Evolutionary conservation across 2,113 vertebrate genomes (phyloP), one percentile per base, ranked within the genome.

Genomic region (Aleadryas rufinucha): DNA sequence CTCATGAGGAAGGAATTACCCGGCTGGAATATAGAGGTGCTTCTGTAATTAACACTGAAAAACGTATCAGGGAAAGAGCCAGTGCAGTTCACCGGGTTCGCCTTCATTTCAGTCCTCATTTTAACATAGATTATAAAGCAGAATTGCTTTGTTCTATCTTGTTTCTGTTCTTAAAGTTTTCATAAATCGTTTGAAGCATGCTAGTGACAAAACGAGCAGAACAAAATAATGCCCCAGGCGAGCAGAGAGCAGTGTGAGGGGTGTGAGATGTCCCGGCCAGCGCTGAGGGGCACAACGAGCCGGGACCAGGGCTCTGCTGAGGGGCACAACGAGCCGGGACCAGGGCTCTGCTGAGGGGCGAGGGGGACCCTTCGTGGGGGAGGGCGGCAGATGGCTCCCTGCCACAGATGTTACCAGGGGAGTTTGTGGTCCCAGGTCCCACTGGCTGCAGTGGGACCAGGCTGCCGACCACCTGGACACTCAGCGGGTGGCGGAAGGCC

Each of bases 181-280:
- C 61, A 28, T 8, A 26, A 65, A 42, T 7, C 6, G 6, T 37
- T 53, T 31, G 30, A 79, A 71, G 16, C 53, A n/a, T 21, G 27
- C 12, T 26, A 9, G 26, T 9, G 57, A 26, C 14, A 41, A 16
- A 26, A 52, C 7, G 9, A 66, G n/a, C 23, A 9, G n/a, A 49
- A 22, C 22, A 37, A 17, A 53, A 26, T 5, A 26, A 4, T 0
- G 6, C 2, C 22, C 8, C 4, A 5, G 31, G 4, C 5, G 12
- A 42, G n/a, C 52, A 17, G 19, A 20, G 33, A 31, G 45, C 28
- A 4, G n/a, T 4, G 8, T 14, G 2, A 45, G 3, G 20, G 13
- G 13, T 0, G 3, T 2, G 31, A 33, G 23, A 18, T 1, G 45
- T 8, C 8, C 10, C 0, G 54, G 54, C 27, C 42, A 12, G 6